Conservation (phyloP, 2,888 invertebrate genomes). For the Tupiocoris notatus region DNA sequence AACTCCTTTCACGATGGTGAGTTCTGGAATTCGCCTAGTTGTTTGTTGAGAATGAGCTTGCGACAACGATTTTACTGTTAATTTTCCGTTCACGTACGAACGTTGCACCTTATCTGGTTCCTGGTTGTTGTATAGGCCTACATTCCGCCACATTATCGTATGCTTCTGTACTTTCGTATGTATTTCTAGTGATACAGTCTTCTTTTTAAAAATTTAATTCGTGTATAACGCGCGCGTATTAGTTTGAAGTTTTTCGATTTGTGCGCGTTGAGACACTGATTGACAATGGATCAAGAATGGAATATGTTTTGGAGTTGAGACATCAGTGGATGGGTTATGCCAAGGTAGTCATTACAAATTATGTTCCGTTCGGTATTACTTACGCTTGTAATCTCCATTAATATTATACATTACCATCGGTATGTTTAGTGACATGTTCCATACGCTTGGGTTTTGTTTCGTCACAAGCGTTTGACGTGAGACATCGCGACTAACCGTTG, state of each 20-base stretch:
- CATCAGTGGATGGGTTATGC: slow-evolving; percentile 46
- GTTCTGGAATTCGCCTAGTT: slow-evolving; percentile 7
- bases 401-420: too few relatives aligned
- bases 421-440: too few relatives aligned
- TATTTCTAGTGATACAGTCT: neutral
- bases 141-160: slow-evolving; percentile 2
- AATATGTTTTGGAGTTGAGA: slow-evolving; percentile 44
- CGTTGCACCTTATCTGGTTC: neutral
- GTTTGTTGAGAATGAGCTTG: neutral
- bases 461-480: too few relatives aligned
- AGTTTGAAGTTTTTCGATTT: neutral
- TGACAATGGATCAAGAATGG: slow-evolving; percentile 46
- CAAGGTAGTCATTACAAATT: slow-evolving; percentile 43
- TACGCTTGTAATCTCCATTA: too few relatives aligned
- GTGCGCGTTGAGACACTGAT: slow-evolving; percentile 36
- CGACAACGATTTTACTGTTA: neutral
- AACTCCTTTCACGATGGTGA: slow-evolving; percentile 32
- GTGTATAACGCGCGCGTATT: neutral
- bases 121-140: neutral
- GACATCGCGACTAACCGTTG: too few relatives aligned
- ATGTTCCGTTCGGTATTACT: neutral
- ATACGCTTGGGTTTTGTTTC: too few relatives aligned
- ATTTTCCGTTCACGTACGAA: neutral
- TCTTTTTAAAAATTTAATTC: neutral
- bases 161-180: neutral